These are phyloP conservation scores for Channallabes apus DNA, from an alignment of 2,797 vertebrate species.

Conservation along the genomic window DNA sequence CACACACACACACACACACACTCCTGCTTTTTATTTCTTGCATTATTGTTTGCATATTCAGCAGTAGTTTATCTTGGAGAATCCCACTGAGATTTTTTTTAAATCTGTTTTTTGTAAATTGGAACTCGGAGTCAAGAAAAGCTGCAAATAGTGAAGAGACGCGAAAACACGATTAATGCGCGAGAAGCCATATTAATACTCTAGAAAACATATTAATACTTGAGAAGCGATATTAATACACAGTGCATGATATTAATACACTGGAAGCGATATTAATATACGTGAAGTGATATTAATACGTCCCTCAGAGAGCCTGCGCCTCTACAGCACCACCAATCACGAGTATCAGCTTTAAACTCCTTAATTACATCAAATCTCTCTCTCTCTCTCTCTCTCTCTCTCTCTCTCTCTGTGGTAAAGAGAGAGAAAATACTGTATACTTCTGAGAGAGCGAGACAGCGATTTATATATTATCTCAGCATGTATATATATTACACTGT, in stretches of 20 bases:
- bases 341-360: neutral
- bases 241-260: neutral
- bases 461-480: neutral
- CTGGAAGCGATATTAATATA: too few species aligned
- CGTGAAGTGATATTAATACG: too few species aligned
- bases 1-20: too few species aligned
- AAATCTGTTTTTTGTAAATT: neutral
- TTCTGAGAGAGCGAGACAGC: neutral
- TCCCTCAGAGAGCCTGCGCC: neutral
- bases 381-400: neutral
- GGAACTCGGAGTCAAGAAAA: neutral
- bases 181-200: neutral
- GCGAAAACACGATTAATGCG: neutral
- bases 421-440: neutral
- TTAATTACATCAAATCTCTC: neutral
- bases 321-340: neutral
- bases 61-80: neutral
- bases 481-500: neutral
- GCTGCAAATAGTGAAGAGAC: neutral
- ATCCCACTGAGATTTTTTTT: neutral
- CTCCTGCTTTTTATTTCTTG: neutral
- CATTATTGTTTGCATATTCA: slow-evolving; percentile 16
- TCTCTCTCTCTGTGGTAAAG: neutral
- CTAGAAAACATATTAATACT: neutral
- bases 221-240: neutral